Evolutionary conservation across 1,140 invertebrate genomes (phyloP), one percentile per base, ranked within the genome.

Genomic region (Babylonia areolata): DNA sequence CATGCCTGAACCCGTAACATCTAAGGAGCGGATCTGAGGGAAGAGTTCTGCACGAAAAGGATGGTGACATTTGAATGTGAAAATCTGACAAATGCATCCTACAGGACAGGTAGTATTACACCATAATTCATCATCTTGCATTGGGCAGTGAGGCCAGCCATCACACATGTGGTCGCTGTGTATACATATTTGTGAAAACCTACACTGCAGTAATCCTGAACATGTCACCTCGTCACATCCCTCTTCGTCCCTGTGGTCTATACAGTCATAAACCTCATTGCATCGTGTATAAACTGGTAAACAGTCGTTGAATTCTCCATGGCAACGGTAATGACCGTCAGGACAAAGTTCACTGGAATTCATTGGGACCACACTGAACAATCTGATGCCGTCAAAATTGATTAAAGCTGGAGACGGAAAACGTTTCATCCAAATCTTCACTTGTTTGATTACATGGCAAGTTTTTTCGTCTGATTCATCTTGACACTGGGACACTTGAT

Each of bases 21-120:
- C 31, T 39, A 51, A 23, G 17, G 42, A 81, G 20, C 80, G 80
- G 17, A 81, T 54, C 3, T 42, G 33, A 23, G 46, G 33, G 54
- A 82, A 71, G 35, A 51, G 31, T 11, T 71, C 71, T 20, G 58
- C 42, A n/a, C 12, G n/a, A 20, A 85, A 75, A 31, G 46, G 23
- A n/a, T 64, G 37, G 11, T n/a, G 9, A 39, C 85, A 86, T 12
- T 35, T 40, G 40, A 86, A 40, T 1, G 81, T 42, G 17, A 20
- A n/a, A 51, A 37, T 58, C 39, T 40, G 46, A 58, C 82, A 88
- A 6, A 54, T 28, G 33, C 85, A 88, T 33, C n/a, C 73, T 92
- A 39, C 89, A 94, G 80, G 80, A 17, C 80, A 81, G n/a, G 42
- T 42, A 0, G 33, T 5, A 28, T 85, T n/a, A 71, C 83, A 88